Percentiles rank a stretch among this genome's conserved stretches.
phyloP scores from a whole-genome alignment of 2,888 invertebrate genomes.

The Meteorus colon region DNA sequence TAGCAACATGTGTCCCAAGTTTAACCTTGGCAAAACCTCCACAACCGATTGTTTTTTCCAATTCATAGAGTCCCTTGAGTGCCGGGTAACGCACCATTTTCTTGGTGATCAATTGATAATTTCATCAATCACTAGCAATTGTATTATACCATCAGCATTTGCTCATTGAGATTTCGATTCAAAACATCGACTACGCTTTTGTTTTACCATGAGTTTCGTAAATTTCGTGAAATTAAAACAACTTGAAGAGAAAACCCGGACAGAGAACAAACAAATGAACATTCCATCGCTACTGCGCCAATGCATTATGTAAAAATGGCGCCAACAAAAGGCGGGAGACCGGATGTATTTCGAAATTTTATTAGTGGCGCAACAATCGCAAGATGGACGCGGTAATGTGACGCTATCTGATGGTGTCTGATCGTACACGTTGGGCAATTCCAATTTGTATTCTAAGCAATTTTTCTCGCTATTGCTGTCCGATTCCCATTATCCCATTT shows the following conservation, averaged over 20 bases:
- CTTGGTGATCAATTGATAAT: background rate
- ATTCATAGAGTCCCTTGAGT: slow-evolving; percentile 79
- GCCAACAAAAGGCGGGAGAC: background rate
- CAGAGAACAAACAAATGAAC: background rate
- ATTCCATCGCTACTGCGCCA: background rate
- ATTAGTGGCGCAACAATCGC: background rate
- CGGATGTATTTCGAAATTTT: background rate
- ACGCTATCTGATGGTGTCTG: background rate
- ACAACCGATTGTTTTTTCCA: slow-evolving; percentile 82
- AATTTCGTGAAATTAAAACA: background rate
- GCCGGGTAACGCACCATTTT: slow-evolving; percentile 75
- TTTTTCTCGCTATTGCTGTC: too few relatives aligned
- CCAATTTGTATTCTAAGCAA: too few relatives aligned
- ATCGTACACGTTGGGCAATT: too few relatives aligned
- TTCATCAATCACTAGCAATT: too few relatives aligned
- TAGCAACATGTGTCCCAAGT: slow-evolving; percentile 83
- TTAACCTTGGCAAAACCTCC: slow-evolving; percentile 89
- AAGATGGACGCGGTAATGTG: background rate
- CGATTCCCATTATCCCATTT: too few relatives aligned
- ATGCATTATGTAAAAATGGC: background rate
- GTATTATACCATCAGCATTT: too few relatives aligned
- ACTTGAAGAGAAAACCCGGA: too few relatives aligned
- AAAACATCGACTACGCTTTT: background rate
- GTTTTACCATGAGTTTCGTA: background rate
- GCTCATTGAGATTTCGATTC: too few relatives aligned